A percentile compares a stretch with the other conserved stretches of the same genome.
Conservation (phyloP, 2,888 invertebrate genomes). For the Ornithoptera priamus region DNA sequence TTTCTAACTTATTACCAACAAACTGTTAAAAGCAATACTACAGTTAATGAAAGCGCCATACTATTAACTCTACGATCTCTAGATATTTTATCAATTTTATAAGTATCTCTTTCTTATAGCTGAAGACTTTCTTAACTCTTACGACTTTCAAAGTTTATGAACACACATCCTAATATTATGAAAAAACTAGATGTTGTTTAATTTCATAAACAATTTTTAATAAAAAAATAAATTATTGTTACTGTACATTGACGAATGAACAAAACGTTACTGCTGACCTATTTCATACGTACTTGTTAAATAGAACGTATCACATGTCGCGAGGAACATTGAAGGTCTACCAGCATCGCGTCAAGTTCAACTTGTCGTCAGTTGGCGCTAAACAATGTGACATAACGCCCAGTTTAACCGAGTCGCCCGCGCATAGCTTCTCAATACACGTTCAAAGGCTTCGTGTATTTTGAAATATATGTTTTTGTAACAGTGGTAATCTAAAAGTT, state of each 20-base stretch:
- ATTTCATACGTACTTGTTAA: conserved; percentile 11
- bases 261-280: conserved; percentile 2
- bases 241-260: background rate
- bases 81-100: too few species aligned
- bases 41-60: too few species aligned
- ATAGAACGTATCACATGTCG: conserved; percentile 30
- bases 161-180: too few species aligned
- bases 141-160: too few species aligned
- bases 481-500: background rate
- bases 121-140: too few species aligned
- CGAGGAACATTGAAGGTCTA: conserved; percentile 35
- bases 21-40: too few species aligned
- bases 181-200: too few species aligned
- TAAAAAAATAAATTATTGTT: too few species aligned
- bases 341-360: conserved; percentile 63
- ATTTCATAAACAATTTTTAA: too few species aligned
- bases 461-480: background rate
- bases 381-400: conserved; percentile 68
- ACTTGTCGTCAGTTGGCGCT: conserved; percentile 51
- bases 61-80: too few species aligned
- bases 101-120: too few species aligned
- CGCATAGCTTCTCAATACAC: conserved; percentile 38
- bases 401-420: conserved; percentile 52
- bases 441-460: conserved; percentile 18
- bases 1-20: too few species aligned